Conservation (phyloP, 2,797 vertebrate species). For the Chelidonichthys spinosus region DNA sequence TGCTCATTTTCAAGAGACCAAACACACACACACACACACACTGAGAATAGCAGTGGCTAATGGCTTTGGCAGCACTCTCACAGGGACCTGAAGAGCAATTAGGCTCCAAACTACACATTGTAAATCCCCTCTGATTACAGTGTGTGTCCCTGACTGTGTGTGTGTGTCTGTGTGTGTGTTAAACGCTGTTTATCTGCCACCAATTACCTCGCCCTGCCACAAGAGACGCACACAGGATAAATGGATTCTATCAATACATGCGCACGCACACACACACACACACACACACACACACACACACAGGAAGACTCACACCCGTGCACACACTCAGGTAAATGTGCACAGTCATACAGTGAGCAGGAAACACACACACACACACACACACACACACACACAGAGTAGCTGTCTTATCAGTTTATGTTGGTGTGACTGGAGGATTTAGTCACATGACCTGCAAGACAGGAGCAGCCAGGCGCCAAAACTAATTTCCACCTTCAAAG, state of each 20-base stretch:
- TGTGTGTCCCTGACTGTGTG: constrained; percentile 41
- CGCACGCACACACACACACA: constrained; percentile 37
- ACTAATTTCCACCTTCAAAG: constrained; percentile 95
- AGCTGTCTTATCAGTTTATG: constrained; percentile 92
- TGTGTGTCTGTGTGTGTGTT: constrained; percentile 84
- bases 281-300: constrained; percentile 14
- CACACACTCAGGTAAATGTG: constrained; percentile 71
- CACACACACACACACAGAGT: constrained; percentile 77
- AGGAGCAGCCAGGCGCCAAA: constrained; percentile 94
- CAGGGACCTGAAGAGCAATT: constrained; percentile 97
- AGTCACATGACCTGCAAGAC: constrained; percentile 91
- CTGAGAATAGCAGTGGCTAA: constrained; percentile 79
- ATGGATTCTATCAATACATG: constrained; percentile 69
- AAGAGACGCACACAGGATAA: constrained; percentile 82
- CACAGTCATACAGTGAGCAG: constrained; percentile 75
- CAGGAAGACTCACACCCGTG: constrained; percentile 8
- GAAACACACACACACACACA: constrained; percentile 70
- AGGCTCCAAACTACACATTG: constrained; percentile 97
- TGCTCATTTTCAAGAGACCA: constrained; percentile 62
- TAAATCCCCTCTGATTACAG: constrained; percentile 96
- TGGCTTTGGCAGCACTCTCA: constrained; percentile 90
- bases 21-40: constrained; percentile 69
- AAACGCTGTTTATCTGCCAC: constrained; percentile 96
- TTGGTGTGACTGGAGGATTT: constrained; percentile 92
- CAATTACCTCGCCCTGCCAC: constrained; percentile 94